Base-by-base conservation (phyloP, 2,888 invertebrate species). In the Hanleya hanleyi region DNA sequence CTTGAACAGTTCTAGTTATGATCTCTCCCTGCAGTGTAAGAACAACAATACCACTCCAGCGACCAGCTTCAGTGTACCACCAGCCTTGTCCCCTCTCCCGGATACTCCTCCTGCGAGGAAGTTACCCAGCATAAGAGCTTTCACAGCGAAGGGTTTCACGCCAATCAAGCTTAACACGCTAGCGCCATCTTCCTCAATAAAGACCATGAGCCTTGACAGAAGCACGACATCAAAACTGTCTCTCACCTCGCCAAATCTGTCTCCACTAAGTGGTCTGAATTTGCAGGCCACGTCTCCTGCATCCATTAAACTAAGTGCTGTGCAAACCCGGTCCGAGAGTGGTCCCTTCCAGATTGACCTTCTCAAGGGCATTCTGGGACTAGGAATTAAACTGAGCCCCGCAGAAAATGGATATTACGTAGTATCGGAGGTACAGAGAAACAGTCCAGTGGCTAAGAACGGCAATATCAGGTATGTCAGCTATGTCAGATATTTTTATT, bases 341-440 rank as follows among this genome's bases (percentile, higher is more conserved):
- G 80, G 84, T 41, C 84, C 86, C 33, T 89, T 88, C 67, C 84
- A 86, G 75, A 84, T 89, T 36, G 87, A 86, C 35, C 83, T 89
- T 26, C 77, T 88, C 67, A 87, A 87, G 73, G 87, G 88, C 32
- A 85, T 89, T 68, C 76, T 86, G 26, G 88, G 89, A n/a, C 74
- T 89, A 35, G 89, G 89, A n/a, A 80, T 88, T 69, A 86, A 85
- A 61, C 83, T 87, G 15, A 76, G 76, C 57, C 82, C 83, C 65
- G 82, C 80, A 9, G 70, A 79, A 4, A 81, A 86, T 18, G 87
- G 87, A 7, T 75, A 77, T 69, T 81, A 82, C 6, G 74, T 77
- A 62, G 83, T 89, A 29, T 80, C 81, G 22, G 86, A 86, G 41
- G 83, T 89, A 61, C 83, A 86, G 67, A 81, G 79, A 15, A 84